Base-by-base conservation (phyloP, 2,888 invertebrate genomes). In the Andrena bucephala region DNA sequence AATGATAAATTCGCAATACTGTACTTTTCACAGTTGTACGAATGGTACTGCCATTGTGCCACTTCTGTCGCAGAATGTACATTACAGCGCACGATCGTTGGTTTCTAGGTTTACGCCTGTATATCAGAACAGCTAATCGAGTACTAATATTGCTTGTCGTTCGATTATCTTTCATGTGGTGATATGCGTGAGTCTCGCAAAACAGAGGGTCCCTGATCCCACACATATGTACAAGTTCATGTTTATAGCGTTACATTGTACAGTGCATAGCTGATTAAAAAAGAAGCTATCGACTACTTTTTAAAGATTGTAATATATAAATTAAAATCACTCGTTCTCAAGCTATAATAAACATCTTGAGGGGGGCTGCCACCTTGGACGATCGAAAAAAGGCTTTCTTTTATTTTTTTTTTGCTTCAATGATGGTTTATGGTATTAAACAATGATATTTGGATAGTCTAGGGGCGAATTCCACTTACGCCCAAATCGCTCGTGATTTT, bases 241-340 rank as follows among this genome's bases (percentile, higher is more conserved):
- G 74, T 84, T 75, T 69, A 86, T 77, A 82, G 50, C 24, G 68
- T 69, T 59, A 20, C 42, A 59, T n/a, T 85, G 72, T 82, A 81
- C 59, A 73, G 67, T 69, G 6, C 57, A 60, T 69, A 81, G 66
- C 57, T 63, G 72, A 59, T 63, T 79, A 66, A 73, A 33, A 42
- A 73, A 57, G 20, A 57, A 84, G 71, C 13, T 31, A 65, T 81
- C 67, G 29, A 78, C 67, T 82, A 77, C 84, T 77, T 85, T 85
- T 76, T 57, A 81, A 81, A 81, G 57, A 57, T 10, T 86, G 71
- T 86, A 77, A 83, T 77, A 69, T 82, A 85, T 67, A 50, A 65
- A 66, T 71, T 76, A 48, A 42, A 60, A 50, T 72, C 16, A 68
- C 20, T 68, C 65, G 48, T 59, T 74, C 67, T 54, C 8, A 48